Percentiles rank a stretch among this genome's conserved stretches.
Evolutionary conservation across 1,140 invertebrate genomes (phyloP).

Genomic region (Drosophila repleta): DNA sequence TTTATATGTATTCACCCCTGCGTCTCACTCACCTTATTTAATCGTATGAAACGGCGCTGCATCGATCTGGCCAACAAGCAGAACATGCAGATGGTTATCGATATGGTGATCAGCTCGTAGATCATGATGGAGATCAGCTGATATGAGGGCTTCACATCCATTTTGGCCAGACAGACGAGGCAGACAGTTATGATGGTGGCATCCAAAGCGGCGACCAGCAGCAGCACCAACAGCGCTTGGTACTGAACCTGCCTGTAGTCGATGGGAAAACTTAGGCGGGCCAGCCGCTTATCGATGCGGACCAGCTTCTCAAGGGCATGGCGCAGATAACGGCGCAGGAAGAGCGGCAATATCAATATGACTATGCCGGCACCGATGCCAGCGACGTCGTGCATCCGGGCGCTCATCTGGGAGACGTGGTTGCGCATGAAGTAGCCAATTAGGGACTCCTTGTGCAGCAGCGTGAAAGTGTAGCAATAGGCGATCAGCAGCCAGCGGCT

Average conservation of each 20-base stretch:
- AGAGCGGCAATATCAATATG: constrained; percentile 51
- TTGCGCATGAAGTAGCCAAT: constrained; percentile 67
- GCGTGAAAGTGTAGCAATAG: constrained; percentile 52
- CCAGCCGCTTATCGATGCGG: constrained; percentile 32
- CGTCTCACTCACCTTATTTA: constrained; percentile 45
- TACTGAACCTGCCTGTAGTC: constrained; percentile 30
- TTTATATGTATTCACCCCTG: too few relatives aligned
- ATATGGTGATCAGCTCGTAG: constrained; percentile 48
- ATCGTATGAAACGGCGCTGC: constrained; percentile 27
- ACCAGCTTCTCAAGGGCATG: constrained; percentile 23
- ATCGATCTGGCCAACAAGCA: constrained; percentile 50
- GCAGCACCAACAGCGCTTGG: constrained; percentile 11
- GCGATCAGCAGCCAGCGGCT: constrained; percentile 54
- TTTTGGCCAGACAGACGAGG: constrained; percentile 43
- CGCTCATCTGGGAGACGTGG: constrained; percentile 53
- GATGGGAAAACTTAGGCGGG: constrained; percentile 5
- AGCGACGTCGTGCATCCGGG: constrained; percentile 41
- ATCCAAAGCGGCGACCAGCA: neutral
- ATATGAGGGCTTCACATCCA: constrained; percentile 51
- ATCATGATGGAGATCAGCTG: constrained; percentile 46
- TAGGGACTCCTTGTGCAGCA: constrained; percentile 45
- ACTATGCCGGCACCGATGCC: constrained; percentile 50
- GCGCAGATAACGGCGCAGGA: constrained; percentile 43
- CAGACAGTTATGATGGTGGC: constrained; percentile 29
- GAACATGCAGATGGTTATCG: constrained; percentile 56